A percentile compares a stretch with the other conserved stretches of the same genome.
Conservation (phyloP, 2,888 invertebrate genomes). For the Hipparchia semele region DNA sequence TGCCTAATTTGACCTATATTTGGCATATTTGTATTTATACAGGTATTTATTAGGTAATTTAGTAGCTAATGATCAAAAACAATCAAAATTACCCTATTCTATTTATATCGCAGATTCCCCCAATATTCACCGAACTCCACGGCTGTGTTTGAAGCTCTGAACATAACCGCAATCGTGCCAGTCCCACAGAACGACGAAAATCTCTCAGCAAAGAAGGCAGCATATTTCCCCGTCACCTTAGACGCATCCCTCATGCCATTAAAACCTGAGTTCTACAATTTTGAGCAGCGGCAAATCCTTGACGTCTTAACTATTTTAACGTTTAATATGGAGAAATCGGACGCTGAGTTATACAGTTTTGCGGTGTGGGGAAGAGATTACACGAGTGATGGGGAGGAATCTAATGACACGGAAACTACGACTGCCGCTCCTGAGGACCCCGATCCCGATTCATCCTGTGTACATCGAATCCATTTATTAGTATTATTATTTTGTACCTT, state of each 20-base stretch:
- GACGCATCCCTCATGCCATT: slow-evolving; percentile 77
- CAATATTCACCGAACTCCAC: slow-evolving; percentile 65
- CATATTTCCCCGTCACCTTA: slow-evolving; percentile 77
- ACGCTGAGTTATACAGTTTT: slow-evolving; percentile 71
- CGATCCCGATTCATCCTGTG: neutral
- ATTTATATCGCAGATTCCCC: slow-evolving; percentile 62
- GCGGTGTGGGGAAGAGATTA: slow-evolving; percentile 81
- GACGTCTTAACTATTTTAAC: slow-evolving; percentile 47
- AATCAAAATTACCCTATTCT: too few relatives aligned
- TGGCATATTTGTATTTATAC: too few relatives aligned
- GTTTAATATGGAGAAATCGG: slow-evolving; percentile 49
- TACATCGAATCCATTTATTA: slow-evolving; percentile 4
- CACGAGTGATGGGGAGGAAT: slow-evolving; percentile 59
- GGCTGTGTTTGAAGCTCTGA: slow-evolving; percentile 71
- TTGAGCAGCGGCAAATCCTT: slow-evolving; percentile 42
- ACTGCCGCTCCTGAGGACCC: neutral
- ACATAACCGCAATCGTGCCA: slow-evolving; percentile 69
- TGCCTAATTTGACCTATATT: too few relatives aligned
- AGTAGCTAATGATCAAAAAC: neutral
- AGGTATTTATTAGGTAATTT: too few relatives aligned
- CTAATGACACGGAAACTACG: neutral
- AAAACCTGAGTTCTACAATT: slow-evolving; percentile 58
- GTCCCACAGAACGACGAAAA: slow-evolving; percentile 51
- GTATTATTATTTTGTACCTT: slow-evolving; percentile 1
- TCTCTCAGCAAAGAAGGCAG: slow-evolving; percentile 57